Conservation (phyloP, 64 coral and sea anemone species). For the Actinia tenebrosa region DNA sequence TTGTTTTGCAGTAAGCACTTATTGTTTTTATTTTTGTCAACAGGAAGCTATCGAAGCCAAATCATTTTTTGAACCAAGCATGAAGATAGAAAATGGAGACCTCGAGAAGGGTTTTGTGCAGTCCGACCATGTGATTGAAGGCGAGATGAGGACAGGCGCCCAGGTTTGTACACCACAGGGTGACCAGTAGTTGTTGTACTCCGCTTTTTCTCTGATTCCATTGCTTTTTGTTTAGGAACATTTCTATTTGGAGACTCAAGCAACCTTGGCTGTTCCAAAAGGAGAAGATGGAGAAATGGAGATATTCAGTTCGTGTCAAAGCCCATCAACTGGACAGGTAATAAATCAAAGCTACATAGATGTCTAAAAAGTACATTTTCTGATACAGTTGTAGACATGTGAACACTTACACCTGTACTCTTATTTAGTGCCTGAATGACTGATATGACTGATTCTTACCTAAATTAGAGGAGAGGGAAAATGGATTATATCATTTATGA, state of each 20-base stretch:
- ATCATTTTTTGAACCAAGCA: conserved; percentile 16
- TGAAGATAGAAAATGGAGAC: conserved; percentile 45
- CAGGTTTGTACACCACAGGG: conserved; percentile 41
- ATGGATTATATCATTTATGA: too few species aligned
- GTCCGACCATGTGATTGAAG: conserved; percentile 49
- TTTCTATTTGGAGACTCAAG: conserved; percentile 84
- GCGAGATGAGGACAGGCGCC: conserved; percentile 57
- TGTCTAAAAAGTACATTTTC: neutral
- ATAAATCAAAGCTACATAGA: neutral
- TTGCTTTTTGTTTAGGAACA: conserved; percentile 41
- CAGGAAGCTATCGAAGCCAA: conserved; percentile 73
- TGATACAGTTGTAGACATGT: neutral
- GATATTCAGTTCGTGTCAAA: conserved; percentile 63
- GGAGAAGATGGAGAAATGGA: conserved; percentile 92
- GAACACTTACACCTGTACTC: too few species aligned
- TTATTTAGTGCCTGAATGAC: too few species aligned
- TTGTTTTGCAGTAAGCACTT: too few species aligned
- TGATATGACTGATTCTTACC: too few species aligned
- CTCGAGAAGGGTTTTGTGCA: conserved; percentile 39
- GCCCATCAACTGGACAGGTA: conserved; percentile 63
- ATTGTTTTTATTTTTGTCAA: neutral
- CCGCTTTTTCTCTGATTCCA: neutral
- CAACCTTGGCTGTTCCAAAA: conserved; percentile 75
- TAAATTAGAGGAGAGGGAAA: too few species aligned
- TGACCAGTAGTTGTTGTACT: neutral